Percentiles rank a stretch among this genome's conserved stretches.
These are phyloP conservation scores for Malurus melanocephalus DNA, from an alignment of 2,113 vertebrate species.

Conservation along the genomic window DNA sequence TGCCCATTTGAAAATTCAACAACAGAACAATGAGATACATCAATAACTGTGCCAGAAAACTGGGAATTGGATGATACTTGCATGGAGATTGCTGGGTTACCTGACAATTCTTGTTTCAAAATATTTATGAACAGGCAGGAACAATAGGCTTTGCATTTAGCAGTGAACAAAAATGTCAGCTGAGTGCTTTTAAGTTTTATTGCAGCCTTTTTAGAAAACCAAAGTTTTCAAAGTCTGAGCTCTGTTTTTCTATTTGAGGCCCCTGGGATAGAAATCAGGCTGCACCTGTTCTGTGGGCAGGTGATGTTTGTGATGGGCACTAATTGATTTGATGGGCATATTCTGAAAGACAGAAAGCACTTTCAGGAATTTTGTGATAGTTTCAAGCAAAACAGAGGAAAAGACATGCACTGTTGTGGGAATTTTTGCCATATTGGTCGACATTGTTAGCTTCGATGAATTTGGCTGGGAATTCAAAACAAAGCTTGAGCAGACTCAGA, in stretches of 20 bases:
- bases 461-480: conserved; percentile 14
- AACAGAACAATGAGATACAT: neutral
- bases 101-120: neutral
- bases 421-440: neutral
- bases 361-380: neutral
- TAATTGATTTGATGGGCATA: neutral
- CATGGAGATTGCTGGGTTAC: neutral
- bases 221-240: neutral
- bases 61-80: neutral
- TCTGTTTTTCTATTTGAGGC: neutral
- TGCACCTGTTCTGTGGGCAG: neutral
- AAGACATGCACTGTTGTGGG: neutral
- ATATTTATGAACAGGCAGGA: neutral
- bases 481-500: neutral
- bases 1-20: neutral
- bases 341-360: neutral
- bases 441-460: neutral
- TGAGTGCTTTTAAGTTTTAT: neutral
- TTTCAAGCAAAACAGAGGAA: neutral
- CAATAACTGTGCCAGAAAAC: neutral
- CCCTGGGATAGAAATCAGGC: neutral
- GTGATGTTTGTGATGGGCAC: neutral
- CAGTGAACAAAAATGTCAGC: neutral
- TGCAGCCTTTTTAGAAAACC: neutral
- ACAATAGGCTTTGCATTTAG: neutral